phyloP scores from a whole-genome alignment of 2,888 invertebrate species.

The Lepidocyrtoides sp. region DNA sequence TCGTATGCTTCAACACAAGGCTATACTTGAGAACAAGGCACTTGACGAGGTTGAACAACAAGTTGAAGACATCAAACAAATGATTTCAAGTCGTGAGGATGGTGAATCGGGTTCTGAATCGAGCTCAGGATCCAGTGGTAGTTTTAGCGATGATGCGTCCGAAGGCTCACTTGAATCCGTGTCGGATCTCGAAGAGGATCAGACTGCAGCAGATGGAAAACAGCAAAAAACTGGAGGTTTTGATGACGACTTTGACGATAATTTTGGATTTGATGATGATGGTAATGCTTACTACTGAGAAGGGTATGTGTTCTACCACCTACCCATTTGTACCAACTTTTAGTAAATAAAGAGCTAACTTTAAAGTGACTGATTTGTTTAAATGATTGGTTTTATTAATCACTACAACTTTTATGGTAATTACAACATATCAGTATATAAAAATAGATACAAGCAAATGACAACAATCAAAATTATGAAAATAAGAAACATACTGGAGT shows the following conservation, averaged over 20 bases:
- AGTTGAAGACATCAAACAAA: conserved; percentile 72
- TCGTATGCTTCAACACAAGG: conserved; percentile 78
- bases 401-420: no score
- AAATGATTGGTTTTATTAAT: no score
- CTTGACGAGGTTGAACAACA: conserved; percentile 63
- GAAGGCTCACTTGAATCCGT: conserved; percentile 63
- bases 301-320: neutral
- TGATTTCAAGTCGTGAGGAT: conserved; percentile 42
- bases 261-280: conserved; percentile 52
- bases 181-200: conserved; percentile 69
- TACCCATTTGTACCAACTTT: no score
- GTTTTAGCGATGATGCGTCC: conserved; percentile 43
- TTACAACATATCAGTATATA: neutral
- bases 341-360: neutral
- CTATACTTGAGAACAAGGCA: conserved; percentile 71
- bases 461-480: neutral
- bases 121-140: conserved; percentile 50
- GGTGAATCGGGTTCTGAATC: neutral
- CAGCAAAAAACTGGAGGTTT: conserved; percentile 47
- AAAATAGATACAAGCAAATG: neutral
- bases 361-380: neutral
- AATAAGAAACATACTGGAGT: neutral
- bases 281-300: no score
- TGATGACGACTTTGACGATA: conserved; percentile 69
- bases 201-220: neutral